Evolutionary conservation across 1,140 invertebrate species (phyloP).

Genomic region (Aricia agestis): DNA sequence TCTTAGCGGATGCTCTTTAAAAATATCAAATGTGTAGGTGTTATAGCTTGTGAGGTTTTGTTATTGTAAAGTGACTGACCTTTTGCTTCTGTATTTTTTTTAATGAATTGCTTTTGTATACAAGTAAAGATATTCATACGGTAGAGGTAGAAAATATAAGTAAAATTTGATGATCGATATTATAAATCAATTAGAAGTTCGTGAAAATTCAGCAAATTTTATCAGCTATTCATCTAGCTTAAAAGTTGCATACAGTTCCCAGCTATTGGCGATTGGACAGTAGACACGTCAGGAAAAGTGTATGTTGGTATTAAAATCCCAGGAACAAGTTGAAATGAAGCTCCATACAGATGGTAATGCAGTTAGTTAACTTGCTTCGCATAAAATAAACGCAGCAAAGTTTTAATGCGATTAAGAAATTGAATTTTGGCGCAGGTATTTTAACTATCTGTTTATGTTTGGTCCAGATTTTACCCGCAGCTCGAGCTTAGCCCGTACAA

Average conservation of each 20-base stretch:
- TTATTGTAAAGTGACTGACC: no score
- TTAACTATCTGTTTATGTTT: conserved; percentile 1
- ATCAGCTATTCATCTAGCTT: not conserved
- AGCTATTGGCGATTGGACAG: not conserved
- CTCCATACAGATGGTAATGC: not conserved
- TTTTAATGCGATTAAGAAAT: not conserved
- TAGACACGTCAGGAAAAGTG: not conserved
- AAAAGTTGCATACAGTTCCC: not conserved
- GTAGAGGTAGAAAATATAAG: no score
- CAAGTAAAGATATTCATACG: no score
- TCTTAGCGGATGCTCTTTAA: no score
- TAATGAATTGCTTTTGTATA: no score
- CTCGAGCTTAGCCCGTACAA: not conserved
- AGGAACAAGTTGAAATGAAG: not conserved
- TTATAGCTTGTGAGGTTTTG: no score
- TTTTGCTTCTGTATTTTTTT: no score
- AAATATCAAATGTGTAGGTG: no score
- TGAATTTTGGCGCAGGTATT: not conserved
- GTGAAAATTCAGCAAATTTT: no score
- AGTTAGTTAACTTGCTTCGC: not conserved
- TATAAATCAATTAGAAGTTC: no score
- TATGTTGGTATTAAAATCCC: not conserved
- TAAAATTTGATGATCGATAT: no score
- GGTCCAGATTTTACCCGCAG: not conserved
- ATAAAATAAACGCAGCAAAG: not conserved